Base-by-base conservation (phyloP, 2,113 vertebrate species). In the Stigmatopora argus region DNA sequence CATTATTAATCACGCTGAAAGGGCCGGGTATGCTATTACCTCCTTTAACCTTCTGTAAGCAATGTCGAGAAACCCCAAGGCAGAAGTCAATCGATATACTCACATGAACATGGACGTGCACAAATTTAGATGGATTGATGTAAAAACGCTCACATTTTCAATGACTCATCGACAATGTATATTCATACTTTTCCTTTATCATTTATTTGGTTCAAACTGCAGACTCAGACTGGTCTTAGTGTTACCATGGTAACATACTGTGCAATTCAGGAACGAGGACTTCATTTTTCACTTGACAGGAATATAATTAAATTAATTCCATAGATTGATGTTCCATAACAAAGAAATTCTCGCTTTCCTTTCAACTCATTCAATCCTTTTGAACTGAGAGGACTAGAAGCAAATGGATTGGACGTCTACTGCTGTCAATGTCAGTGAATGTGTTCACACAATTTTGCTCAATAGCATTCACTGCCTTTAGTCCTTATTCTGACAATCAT, bases 51-150 rank as follows among this genome's bases (percentile, higher is more conserved):
- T 58, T 23, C 44, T 61, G 53, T 62, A 71, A 75, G 70, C 75
- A 75, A 80, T 76, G 58, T 72, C 0, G 18, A 77, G 70, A 83
- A 82, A 67, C 44, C 62, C 63, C n/a, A 47, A 75, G 69, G 19
- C 46, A 31, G 45, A 3, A 35, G 23, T 34, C 44, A 47, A 72
- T 76, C 74, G 23, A 77, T 70, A 47, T 64, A 60, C 35, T 38
- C 38, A 34, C 56, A 67, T 18, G 31, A 66, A 59, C 52, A 8
- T 12, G n/a, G 7, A 13, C 48, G 46, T 11, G 12, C 10, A 8
- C 31, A 10, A 14, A 18, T 18, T 34, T 13, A 58, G 17, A 31
- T 18, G 26, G 14, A 35, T 60, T 8, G 1, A 60, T 60, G 21
- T 64, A 55, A 49, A 9, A 52, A 56, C 12, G 31, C 7, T 21